A percentile compares a stretch with the other conserved stretches of the same genome.
These are phyloP conservation scores for Drosophila funebris DNA, from an alignment of 1,140 invertebrate species.

Conservation along the genomic window DNA sequence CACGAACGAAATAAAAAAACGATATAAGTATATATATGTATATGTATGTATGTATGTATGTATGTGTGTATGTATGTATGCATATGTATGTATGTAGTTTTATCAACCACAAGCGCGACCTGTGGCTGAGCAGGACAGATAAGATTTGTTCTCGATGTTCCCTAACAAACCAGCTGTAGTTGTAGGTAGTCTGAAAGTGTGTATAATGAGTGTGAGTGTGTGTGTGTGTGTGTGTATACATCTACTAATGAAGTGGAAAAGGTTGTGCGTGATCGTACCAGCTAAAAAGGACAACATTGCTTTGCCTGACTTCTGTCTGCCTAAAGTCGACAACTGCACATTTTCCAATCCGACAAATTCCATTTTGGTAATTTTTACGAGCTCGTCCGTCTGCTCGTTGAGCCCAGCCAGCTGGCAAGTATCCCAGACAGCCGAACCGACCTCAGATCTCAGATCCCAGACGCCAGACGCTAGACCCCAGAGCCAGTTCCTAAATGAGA, in stretches of 20 bases:
- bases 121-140: conserved; percentile 32
- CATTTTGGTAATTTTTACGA: conserved; percentile 60
- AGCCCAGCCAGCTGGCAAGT: conserved; percentile 39
- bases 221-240: conserved; percentile 9
- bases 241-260: conserved; percentile 65
- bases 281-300: conserved; percentile 40
- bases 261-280: conserved; percentile 47
- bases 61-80: neutral
- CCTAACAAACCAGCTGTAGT: neutral
- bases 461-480: conserved; percentile 13
- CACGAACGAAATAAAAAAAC: neutral
- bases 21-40: neutral
- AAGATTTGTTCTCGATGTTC: conserved; percentile 19
- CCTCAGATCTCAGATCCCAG: neutral
- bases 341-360: conserved; percentile 26
- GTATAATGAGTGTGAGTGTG: conserved; percentile 2
- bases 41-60: neutral
- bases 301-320: conserved; percentile 10
- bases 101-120: conserved; percentile 44
- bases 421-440: conserved; percentile 12
- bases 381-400: conserved; percentile 2
- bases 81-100: neutral
- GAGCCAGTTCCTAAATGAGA: neutral
- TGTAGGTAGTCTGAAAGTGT: neutral
- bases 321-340: conserved; percentile 2